Conservation (phyloP, 2,888 invertebrate species). For the Diploptera punctata region DNA sequence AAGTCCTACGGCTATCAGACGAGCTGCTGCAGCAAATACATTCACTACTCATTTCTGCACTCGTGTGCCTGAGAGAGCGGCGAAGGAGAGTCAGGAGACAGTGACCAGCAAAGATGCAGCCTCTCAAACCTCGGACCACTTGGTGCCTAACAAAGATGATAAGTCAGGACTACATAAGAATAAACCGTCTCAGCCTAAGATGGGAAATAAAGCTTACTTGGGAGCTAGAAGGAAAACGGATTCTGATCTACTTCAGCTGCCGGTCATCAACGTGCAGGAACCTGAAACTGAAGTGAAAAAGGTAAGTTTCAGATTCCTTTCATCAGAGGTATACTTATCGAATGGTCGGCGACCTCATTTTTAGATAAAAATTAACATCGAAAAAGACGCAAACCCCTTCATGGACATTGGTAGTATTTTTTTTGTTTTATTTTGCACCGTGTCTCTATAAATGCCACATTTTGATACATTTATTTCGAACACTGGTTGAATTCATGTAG, state of each 20-base stretch:
- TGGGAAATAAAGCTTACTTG: not conserved
- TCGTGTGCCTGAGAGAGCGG: conserved; percentile 49
- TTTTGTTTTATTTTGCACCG: too few relatives aligned
- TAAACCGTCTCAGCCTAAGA: not conserved
- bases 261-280: not conserved
- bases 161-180: not conserved
- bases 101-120: conserved; percentile 54
- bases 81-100: conserved; percentile 48
- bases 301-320: not conserved
- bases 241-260: not conserved
- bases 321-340: too few relatives aligned
- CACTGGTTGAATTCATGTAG: too few relatives aligned
- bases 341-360: too few relatives aligned
- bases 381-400: too few relatives aligned
- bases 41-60: conserved; percentile 55
- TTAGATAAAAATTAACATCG: too few relatives aligned
- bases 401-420: too few relatives aligned
- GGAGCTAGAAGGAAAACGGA: not conserved
- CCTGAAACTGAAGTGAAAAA: not conserved
- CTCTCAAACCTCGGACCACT: conserved; percentile 57
- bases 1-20: conserved; percentile 40
- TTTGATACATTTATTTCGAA: too few relatives aligned
- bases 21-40: conserved; percentile 48
- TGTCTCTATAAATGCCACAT: too few relatives aligned
- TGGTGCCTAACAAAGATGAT: not conserved